phyloP scores from a whole-genome alignment of 37 sponge, comb jelly and placozoan genomes.

The Amphimedon queenslandica region DNA sequence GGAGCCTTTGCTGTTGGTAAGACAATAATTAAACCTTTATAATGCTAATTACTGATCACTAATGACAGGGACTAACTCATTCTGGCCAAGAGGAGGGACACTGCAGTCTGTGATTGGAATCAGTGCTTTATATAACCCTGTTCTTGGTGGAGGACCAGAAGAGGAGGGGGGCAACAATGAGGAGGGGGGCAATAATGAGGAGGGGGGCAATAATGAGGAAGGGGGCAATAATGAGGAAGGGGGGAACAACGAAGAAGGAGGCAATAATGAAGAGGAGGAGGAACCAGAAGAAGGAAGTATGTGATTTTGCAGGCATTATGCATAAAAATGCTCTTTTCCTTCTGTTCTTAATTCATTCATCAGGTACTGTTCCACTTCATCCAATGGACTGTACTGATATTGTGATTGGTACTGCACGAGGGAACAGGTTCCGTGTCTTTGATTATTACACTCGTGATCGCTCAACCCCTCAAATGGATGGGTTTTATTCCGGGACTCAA shows the following conservation, averaged over 20 bases:
- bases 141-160: not conserved
- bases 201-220: slow-evolving; percentile 32
- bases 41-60: not conserved
- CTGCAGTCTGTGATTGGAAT: slow-evolving; percentile 2
- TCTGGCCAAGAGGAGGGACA: slow-evolving; percentile 28
- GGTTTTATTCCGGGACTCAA: slow-evolving; percentile 58
- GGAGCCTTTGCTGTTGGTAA: slow-evolving; percentile 31
- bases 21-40: not conserved
- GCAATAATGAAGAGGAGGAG: slow-evolving; percentile 10
- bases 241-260: slow-evolving; percentile 34
- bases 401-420: slow-evolving; percentile 60
- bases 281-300: slow-evolving; percentile 23
- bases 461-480: slow-evolving; percentile 53
- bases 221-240: slow-evolving; percentile 27
- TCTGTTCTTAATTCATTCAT: not conserved
- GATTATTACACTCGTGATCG: slow-evolving; percentile 82
- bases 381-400: slow-evolving; percentile 76
- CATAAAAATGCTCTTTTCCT: not conserved
- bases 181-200: slow-evolving; percentile 15
- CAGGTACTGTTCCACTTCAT: slow-evolving; percentile 25
- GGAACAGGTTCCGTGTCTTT: slow-evolving; percentile 29
- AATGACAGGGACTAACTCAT: slow-evolving; percentile 9
- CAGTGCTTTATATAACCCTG: not conserved
- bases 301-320: not conserved
- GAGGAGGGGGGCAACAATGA: slow-evolving; percentile 26